Percentiles rank a stretch among this genome's conserved stretches.
Conservation (phyloP, 2,888 invertebrate species). For the Callyntrura sp. region DNA sequence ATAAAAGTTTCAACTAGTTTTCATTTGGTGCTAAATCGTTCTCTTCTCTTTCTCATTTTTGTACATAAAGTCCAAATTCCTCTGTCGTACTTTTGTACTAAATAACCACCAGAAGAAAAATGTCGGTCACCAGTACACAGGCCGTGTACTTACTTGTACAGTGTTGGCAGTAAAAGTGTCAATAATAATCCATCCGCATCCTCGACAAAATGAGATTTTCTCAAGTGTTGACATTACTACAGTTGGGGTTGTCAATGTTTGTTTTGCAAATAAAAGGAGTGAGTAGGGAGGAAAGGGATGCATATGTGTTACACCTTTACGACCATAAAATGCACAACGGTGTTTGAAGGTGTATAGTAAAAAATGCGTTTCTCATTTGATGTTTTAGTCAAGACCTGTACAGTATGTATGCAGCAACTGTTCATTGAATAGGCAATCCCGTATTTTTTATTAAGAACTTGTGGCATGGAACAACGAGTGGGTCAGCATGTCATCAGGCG, state of each 20-base stretch:
- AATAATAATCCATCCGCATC: constrained; percentile 25
- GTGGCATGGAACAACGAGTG: neutral
- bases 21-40: neutral
- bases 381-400: too few species aligned
- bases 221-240: neutral
- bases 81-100: neutral
- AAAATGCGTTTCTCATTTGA: too few species aligned
- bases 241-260: constrained; percentile 39
- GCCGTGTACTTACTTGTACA: too few species aligned
- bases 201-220: constrained; percentile 41
- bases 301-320: too few species aligned
- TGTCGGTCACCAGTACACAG: constrained; percentile 1
- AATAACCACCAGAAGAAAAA: neutral
- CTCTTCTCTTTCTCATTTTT: too few species aligned
- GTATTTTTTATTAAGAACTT: too few species aligned
- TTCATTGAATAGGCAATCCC: too few species aligned
- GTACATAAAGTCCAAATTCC: neutral
- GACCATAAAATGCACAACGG: too few species aligned
- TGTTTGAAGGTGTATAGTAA: too few species aligned
- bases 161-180: neutral
- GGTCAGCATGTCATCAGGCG: neutral
- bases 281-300: neutral
- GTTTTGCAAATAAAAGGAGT: constrained; percentile 5
- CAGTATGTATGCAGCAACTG: too few species aligned
- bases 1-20: neutral